Conservation (phyloP, 2,113 vertebrate species). For the Thalassarche chlororhynchos region DNA sequence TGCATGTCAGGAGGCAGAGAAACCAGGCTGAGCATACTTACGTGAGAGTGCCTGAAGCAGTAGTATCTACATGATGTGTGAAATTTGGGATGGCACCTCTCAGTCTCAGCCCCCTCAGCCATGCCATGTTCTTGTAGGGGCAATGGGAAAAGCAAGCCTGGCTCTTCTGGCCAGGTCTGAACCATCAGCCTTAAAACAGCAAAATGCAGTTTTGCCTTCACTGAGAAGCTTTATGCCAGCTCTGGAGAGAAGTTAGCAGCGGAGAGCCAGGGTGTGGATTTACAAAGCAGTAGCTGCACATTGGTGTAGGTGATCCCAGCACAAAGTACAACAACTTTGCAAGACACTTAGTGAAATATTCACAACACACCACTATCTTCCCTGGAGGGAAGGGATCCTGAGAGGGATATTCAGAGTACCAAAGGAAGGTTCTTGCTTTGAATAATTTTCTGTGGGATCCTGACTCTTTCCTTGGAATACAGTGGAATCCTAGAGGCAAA, state of each 20-base stretch:
- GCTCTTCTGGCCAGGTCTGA: neutral
- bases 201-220: neutral
- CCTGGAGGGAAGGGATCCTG: neutral
- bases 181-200: neutral
- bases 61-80: neutral
- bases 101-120: neutral
- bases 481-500: neutral
- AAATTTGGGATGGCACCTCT: neutral
- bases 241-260: neutral
- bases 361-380: neutral
- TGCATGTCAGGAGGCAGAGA: rapidly evolving
- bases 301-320: neutral
- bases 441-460: neutral
- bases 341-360: neutral
- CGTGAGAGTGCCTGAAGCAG: neutral
- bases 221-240: neutral
- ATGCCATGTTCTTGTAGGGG: neutral
- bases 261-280: neutral
- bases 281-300: neutral
- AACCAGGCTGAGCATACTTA: rapidly evolving
- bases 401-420: neutral
- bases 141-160: neutral
- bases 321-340: neutral
- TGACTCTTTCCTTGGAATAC: neutral
- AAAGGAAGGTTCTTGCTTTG: neutral